Evolutionary conservation across 2,888 invertebrate genomes (phyloP), one percentile per base, ranked within the genome.

Genomic region (Oligia fasciuncula): DNA sequence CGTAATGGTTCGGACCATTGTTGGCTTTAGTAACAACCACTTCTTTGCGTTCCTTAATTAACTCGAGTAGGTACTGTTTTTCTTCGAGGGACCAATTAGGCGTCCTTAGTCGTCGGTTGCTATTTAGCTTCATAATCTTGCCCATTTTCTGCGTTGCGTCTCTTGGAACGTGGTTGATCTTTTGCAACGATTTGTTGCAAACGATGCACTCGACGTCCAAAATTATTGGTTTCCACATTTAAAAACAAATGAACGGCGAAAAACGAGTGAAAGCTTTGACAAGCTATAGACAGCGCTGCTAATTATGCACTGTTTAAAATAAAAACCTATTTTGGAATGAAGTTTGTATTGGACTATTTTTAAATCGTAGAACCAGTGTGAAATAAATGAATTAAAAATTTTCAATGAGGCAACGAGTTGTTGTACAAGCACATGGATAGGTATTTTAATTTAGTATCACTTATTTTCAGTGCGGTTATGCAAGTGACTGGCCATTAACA

Each of bases 141-240:
- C 95, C 95, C 96, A 96, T 96, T 84, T 94, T 94, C 63, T 88
- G 88, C 70, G 91, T 90, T 67, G 88, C 88, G 79, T 93, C 91
- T 74, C 86, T 89, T 62, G 94, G 94, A 86, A 94, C 90, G 93
- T 96, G 94, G 77, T 94, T 94, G 83, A 96, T 95, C 93, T 96
- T 96, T 92, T 96, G 95, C 95, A 96, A 96, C 93, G 95, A 94
- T 96, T 96, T 96, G 90, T 96, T 95, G 93, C 96, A 96, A 96
- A 95, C 95, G 92, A 96, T 96, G 93, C 96, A 96, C 95, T 96
- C 96, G 87, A 97, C 95, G 94, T 96, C 95, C 91, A 96, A 95
- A 93, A 96, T 94, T 92, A 96, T 94, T 84, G 95, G 93, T 90
- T 95, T 94, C 96, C 94, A 96, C 96, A 96, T 96, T 95, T 94